These are phyloP conservation scores for Phoenicopterus ruber DNA, from an alignment of 2,113 vertebrate species.

Conservation along the genomic window DNA sequence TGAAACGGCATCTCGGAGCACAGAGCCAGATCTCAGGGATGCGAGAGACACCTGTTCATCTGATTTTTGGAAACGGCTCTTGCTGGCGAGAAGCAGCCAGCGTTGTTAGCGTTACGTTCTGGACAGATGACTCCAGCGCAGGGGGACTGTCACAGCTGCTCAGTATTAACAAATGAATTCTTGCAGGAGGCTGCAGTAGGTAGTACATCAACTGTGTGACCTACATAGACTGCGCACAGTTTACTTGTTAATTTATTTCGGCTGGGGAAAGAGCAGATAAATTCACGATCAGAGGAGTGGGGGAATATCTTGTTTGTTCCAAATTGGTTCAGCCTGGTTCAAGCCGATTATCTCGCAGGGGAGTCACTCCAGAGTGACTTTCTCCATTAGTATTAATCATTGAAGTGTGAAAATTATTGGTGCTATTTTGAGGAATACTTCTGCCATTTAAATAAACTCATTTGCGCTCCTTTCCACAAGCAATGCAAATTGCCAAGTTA, in stretches of 20 bases:
- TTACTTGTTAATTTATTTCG: not conserved
- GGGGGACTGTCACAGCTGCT: not conserved
- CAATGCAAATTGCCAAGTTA: not conserved
- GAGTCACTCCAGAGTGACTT: not conserved
- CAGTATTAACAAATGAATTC: conserved; percentile 24
- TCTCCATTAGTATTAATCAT: not conserved
- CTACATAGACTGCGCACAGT: not conserved
- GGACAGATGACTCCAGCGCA: not conserved
- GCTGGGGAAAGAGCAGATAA: not conserved
- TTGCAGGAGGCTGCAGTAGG: not conserved
- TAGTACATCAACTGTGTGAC: not conserved
- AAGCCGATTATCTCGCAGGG: not conserved
- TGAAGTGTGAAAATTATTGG: not conserved
- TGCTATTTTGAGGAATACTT: not conserved
- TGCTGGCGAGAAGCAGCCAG: not conserved
- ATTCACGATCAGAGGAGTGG: not conserved
- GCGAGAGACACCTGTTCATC: not conserved
- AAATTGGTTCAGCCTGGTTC: conserved; percentile 10
- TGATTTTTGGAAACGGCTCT: not conserved
- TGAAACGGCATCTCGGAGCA: not conserved
- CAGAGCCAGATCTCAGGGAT: not conserved
- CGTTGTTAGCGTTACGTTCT: not conserved
- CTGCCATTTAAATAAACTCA: not conserved
- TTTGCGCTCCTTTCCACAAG: not conserved
- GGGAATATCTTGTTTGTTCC: not conserved